Evolutionary conservation across 2,888 invertebrate genomes (phyloP), one percentile per base, ranked within the genome.

Genomic region (Brassicogethes aeneus): DNA sequence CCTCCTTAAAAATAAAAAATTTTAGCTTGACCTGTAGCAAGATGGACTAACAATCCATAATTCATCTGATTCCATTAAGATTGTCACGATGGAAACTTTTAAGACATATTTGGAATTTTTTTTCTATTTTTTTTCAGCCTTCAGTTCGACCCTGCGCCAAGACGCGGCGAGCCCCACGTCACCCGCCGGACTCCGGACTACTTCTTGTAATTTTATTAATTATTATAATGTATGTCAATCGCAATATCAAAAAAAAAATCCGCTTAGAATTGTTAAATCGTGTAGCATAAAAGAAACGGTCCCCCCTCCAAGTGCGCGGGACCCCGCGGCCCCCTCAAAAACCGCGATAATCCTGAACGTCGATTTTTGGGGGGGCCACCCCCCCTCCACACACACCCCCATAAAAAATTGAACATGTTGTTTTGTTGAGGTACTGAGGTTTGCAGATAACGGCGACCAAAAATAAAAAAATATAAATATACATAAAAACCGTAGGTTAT

Each of bases 101-200:
- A n/a, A n/a, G n/a, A n/a, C n/a, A n/a, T n/a, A n/a, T n/a, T n/a
- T n/a, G n/a, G n/a, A n/a, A n/a, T n/a, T n/a, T 12, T 32, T 32
- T 32, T 29, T 39, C 17, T 33, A 43, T 56, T 50, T 58, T 51
- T 53, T 70, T 75, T 33, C 75, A 96, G 95, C 88, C 89, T 99
- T 73, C 99, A 99, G 79, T 99, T 99, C 77, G 99, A 99, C 75
- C 99, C 99, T 65, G 99, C 99, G 67, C 99, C 99, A 57, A 80
- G 99, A 68, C 90, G 97, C 71, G 99, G 99, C 50, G 99, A 99
- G 72, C 99, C 99, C 54, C 99, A 99, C 70, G 99, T 99, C 56
- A 99, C 99, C 61, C 84, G 99, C 73, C 86, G 97, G 76, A 99
- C 99, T 71, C 99, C 99, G 54, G 99, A 99, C 77, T 99, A 99